Base-by-base conservation (phyloP, 2,797 vertebrate species). In the Delichon dasypus region DNA sequence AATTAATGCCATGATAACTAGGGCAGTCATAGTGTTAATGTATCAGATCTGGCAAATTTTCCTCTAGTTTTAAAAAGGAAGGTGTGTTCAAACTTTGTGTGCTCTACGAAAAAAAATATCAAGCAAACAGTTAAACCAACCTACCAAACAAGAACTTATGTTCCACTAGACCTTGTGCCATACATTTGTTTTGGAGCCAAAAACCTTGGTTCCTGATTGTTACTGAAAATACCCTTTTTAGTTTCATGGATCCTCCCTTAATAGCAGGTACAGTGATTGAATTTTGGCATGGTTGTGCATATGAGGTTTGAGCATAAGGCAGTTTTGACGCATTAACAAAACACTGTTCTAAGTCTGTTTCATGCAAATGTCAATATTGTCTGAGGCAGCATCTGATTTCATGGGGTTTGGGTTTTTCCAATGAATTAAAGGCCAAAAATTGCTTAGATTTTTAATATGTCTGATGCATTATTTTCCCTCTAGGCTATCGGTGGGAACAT, bases 401-500 rank as follows among this genome's bases (percentile, higher is more conserved):
- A 0, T 74, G 10, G 20, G 2, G 9, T 42, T 92, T 72, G 22
- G 2, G 1, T 73, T 71, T 68, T 61, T 11, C 4, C 42, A 38
- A 7, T 78, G 50, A 67, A 67, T 72, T 79, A 55, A 65, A 47
- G 17, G 15, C 9, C 8, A 58, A 17, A 57, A 83, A 54, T n/a
- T 58, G 29, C n/a, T 36, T n/a, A 29, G 13, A 32, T 71, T 85
- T 85, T 85, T 20, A 87, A 36, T 57, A 50, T 51, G n/a, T 40
- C 13, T 61, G 18, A 26, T 79, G 30, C 40, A 23, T 96, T 79
- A 7, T 80, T 94, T 40, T 92, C 17, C 64, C 70, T 94, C 58
- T 94, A 99, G 99, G 99, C 99, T 42, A 87, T 99, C 4, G 99
- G 99, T 50, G 99, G 99, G n/a, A 99, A 99, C 96, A 98, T 99